phyloP scores from a whole-genome alignment of 37 sponge, comb jelly and placozoan genomes.

The Axinella damicornis region DNA sequence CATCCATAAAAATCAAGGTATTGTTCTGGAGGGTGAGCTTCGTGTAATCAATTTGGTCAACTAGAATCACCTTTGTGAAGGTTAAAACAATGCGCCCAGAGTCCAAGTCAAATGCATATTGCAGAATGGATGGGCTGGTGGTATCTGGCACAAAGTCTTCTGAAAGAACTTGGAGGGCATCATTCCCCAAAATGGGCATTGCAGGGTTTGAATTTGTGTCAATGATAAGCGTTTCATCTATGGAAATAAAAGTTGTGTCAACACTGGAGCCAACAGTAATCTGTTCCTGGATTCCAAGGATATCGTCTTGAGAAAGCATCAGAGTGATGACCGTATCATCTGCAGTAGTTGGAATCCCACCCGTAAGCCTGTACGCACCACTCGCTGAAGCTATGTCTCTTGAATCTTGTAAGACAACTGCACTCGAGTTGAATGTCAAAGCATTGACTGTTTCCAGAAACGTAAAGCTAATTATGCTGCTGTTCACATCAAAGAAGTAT shows the following conservation, averaged over 20 bases:
- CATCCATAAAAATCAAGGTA: neutral
- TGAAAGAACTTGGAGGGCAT: constrained; percentile 36
- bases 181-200: constrained; percentile 10
- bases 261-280: constrained; percentile 52
- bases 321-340: constrained; percentile 58
- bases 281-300: constrained; percentile 61
- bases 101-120: constrained; percentile 81
- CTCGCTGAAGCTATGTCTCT: constrained; percentile 11
- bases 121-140: constrained; percentile 44
- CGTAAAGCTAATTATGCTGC: constrained; percentile 50
- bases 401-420: constrained; percentile 63
- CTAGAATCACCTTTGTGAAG: constrained; percentile 75
- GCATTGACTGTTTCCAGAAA: constrained; percentile 76
- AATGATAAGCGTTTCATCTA: constrained; percentile 37
- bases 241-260: constrained; percentile 57
- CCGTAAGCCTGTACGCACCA: constrained; percentile 61
- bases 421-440: constrained; percentile 26
- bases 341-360: constrained; percentile 15
- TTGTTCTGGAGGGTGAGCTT: constrained; percentile 70
- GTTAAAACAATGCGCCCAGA: constrained; percentile 71
- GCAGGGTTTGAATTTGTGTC: constrained; percentile 69
- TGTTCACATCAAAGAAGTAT: constrained; percentile 71
- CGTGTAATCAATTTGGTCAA: constrained; percentile 44
- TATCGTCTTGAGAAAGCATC: constrained; percentile 46
- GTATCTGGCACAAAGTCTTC: constrained; percentile 63